Percentiles rank a stretch among this genome's conserved stretches.
These are phyloP conservation scores for Leptinotarsa peninsularis DNA, from an alignment of 2,888 invertebrate genomes.

Conservation along the genomic window DNA sequence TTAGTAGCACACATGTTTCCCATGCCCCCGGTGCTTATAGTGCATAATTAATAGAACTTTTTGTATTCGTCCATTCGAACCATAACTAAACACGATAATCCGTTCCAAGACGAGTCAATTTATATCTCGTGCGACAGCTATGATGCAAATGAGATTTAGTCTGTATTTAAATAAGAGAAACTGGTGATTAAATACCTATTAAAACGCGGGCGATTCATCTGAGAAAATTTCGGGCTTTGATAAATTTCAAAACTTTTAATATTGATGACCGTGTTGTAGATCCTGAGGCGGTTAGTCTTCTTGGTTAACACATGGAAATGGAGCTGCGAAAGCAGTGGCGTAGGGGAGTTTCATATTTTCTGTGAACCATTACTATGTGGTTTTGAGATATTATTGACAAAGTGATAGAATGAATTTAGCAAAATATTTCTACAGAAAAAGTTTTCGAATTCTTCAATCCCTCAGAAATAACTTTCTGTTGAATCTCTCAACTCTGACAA, in stretches of 20 bases:
- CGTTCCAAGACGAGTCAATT: constrained; percentile 35
- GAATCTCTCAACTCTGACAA: too few species aligned
- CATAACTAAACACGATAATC: constrained; percentile 37
- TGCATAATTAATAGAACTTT: constrained; percentile 8
- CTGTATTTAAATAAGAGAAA: constrained; percentile 38
- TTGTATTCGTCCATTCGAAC: constrained; percentile 30
- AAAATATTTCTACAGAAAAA: too few species aligned
- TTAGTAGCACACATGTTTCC: background rate
- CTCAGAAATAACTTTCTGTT: too few species aligned
- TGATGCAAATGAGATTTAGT: constrained; percentile 34
- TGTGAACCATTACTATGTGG: too few species aligned
- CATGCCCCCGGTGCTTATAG: background rate
- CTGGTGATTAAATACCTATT: constrained; percentile 41
- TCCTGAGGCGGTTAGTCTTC: constrained; percentile 11
- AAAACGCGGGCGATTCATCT: constrained; percentile 25
- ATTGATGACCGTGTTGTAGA: constrained; percentile 13
- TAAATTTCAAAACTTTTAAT: constrained; percentile 20
- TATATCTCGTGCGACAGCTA: constrained; percentile 26
- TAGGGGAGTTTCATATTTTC: background rate
- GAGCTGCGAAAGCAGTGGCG: constrained; percentile 16
- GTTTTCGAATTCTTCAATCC: too few species aligned
- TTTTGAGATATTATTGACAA: too few species aligned
- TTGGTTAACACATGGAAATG: background rate
- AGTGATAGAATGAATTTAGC: too few species aligned
- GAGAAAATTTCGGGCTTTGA: constrained; percentile 24